Conservation (phyloP, 2,888 invertebrate genomes). For the Halictus ligatus region DNA sequence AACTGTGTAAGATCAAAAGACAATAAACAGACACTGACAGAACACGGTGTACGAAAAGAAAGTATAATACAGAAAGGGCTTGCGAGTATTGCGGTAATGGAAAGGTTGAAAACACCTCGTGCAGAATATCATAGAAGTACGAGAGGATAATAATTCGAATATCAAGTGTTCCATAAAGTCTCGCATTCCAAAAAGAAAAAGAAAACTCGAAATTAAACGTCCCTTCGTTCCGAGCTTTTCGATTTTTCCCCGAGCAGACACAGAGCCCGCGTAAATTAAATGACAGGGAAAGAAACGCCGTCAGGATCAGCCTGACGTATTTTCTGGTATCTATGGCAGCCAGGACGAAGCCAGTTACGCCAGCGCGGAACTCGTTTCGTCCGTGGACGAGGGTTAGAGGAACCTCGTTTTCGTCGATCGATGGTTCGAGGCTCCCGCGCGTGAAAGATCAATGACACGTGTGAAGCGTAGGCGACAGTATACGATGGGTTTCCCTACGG, state of each 20-base stretch:
- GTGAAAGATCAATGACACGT: constrained; percentile 40
- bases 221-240: background rate
- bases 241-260: background rate
- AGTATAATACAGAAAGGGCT: constrained; percentile 12
- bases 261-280: background rate
- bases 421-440: constrained; percentile 44
- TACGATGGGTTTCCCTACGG: constrained; percentile 68
- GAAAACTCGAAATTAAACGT: background rate
- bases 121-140: constrained; percentile 5
- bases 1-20: constrained; percentile 1
- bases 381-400: background rate
- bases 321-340: constrained; percentile 12
- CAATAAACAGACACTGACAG: background rate
- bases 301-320: constrained; percentile 14
- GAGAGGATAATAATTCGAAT: background rate
- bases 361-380: constrained; percentile 12
- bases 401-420: constrained; percentile 46
- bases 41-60: background rate
- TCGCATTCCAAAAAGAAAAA: background rate
- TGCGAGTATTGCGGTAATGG: background rate
- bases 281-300: background rate
- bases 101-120: background rate
- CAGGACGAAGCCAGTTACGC: background rate
- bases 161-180: background rate
- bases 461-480: constrained; percentile 61